Percentiles rank a stretch among this genome's conserved stretches.
phyloP scores from a whole-genome alignment of 2,797 vertebrate species.

The Epinephelus coioides region DNA sequence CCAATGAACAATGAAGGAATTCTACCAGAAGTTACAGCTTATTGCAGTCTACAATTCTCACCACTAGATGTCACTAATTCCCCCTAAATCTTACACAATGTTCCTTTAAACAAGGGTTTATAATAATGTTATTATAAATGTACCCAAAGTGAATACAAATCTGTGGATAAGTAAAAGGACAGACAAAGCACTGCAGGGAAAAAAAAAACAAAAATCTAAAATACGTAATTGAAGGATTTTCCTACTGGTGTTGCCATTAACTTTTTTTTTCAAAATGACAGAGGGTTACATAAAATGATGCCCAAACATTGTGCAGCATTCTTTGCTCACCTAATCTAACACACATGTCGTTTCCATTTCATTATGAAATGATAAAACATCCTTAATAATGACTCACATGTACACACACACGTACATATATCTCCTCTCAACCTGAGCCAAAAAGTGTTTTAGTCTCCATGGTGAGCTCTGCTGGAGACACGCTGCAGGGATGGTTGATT shows the following conservation, averaged over 20 bases:
- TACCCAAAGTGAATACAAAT: conserved; percentile 12
- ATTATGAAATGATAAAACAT: conserved; percentile 73
- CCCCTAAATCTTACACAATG: too few relatives aligned
- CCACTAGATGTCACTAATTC: too few relatives aligned
- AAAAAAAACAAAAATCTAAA: conserved; percentile 7
- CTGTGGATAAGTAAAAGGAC: not conserved
- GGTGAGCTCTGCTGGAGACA: conserved; percentile 68
- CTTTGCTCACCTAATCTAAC: conserved; percentile 61
- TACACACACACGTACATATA: conserved; percentile 53
- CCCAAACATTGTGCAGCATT: conserved; percentile 34
- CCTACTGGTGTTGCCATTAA: not conserved
- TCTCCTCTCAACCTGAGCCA: conserved; percentile 67
- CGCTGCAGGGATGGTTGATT: conserved; percentile 43
- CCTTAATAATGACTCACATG: conserved; percentile 71
- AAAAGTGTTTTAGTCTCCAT: conserved; percentile 79
- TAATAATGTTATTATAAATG: not conserved
- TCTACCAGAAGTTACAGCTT: too few relatives aligned
- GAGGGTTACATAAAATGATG: conserved; percentile 32
- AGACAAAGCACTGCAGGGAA: not conserved
- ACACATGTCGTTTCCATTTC: conserved; percentile 69
- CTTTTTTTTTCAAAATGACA: conserved; percentile 8
- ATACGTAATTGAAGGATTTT: conserved; percentile 10
- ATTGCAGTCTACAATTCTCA: too few relatives aligned
- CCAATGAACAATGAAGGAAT: too few relatives aligned
- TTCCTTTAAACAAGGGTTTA: conserved; percentile 15